These are phyloP conservation scores for Nymphalis io DNA, from an alignment of 1,140 invertebrate species.

Conservation along the genomic window DNA sequence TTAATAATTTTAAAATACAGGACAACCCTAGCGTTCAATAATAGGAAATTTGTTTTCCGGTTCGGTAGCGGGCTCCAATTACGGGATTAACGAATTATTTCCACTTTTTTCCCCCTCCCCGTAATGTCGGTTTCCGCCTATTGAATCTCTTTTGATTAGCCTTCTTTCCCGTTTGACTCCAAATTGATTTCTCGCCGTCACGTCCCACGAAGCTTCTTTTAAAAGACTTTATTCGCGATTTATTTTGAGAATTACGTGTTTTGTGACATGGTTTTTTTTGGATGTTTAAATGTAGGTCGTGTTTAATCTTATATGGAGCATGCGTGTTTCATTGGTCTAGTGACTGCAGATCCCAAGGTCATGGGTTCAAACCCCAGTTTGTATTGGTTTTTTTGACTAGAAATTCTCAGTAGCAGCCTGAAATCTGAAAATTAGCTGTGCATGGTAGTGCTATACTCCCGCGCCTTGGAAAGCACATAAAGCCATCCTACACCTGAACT, in stretches of 20 bases:
- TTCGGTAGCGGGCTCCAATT: slow-evolving; percentile 79
- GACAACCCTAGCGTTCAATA: slow-evolving; percentile 66
- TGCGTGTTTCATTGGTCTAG: too few relatives aligned
- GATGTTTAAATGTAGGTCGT: not conserved
- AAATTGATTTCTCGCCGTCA: slow-evolving; percentile 64
- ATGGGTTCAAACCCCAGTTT: too few relatives aligned
- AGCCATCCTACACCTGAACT: too few relatives aligned
- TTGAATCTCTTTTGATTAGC: slow-evolving; percentile 79
- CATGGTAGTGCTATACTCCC: too few relatives aligned
- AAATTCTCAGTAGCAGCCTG: too few relatives aligned
- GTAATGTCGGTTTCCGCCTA: slow-evolving; percentile 73
- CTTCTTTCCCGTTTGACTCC: slow-evolving; percentile 73
- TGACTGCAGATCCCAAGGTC: too few relatives aligned
- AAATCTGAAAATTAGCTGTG: too few relatives aligned
- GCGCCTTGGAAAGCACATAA: too few relatives aligned
- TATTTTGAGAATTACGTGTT: not conserved
- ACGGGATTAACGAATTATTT: slow-evolving; percentile 80
- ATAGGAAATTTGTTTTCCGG: slow-evolving; percentile 80
- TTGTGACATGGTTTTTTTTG: slow-evolving; percentile 6
- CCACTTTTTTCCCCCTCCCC: slow-evolving; percentile 68
- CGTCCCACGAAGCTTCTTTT: slow-evolving; percentile 40
- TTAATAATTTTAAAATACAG: slow-evolving; percentile 17
- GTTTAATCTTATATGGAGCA: not conserved
- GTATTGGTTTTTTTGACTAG: too few relatives aligned
- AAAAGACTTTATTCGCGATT: slow-evolving; percentile 21